Base-by-base conservation (phyloP, 2,888 invertebrate genomes). In the Lochmaea capreae region DNA sequence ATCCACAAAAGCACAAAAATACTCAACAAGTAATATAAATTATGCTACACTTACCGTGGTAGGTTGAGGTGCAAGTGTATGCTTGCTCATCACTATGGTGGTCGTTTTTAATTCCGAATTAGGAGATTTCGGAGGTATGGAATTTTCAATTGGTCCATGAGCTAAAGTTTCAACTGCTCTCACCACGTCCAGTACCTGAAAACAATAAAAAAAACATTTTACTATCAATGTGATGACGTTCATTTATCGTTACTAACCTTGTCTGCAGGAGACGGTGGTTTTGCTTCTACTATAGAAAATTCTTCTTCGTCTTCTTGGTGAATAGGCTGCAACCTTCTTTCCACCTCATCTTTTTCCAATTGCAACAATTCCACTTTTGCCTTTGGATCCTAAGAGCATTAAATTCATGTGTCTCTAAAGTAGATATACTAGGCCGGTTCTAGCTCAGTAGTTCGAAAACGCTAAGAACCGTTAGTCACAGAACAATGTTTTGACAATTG, bases 51-150 rank as follows among this genome's bases (percentile, higher is more conserved):
- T 89, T 86, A 91, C 91, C 86, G 89, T 88, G 76, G 88, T 87
- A 80, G 88, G 89, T 88, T 93, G 93, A 84, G 93, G 91, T 83
- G 95, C 95, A 82, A 95, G 89, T 72, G 96, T 96, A 87, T 97
- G 97, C 87, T 96, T 96, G 87, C 95, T 96, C 95, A 97, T 96
- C 72, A 97, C 96, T 82, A 97, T 94, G 12, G 96, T 97, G 78
- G 97, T 97, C 73, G 96, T 97, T 89, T 97, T 97, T 79, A 88
- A 81, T 79, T 88, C 88, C 54, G 88, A 87, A 79, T 87, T 89
- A 0, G 95, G 95, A 71, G 95, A 95, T 82, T 93, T 95, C 39
- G 95, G 95, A 68, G 92, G 90, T 72, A 88, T 89, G 67, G 91
- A 81, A 80, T 88, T 86, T 74, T 89, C 89, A 59, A 87, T 87